Evolutionary conservation across 2,113 vertebrate species (phyloP), one percentile per base, ranked within the genome.

Genomic region (Xiphias gladius): DNA sequence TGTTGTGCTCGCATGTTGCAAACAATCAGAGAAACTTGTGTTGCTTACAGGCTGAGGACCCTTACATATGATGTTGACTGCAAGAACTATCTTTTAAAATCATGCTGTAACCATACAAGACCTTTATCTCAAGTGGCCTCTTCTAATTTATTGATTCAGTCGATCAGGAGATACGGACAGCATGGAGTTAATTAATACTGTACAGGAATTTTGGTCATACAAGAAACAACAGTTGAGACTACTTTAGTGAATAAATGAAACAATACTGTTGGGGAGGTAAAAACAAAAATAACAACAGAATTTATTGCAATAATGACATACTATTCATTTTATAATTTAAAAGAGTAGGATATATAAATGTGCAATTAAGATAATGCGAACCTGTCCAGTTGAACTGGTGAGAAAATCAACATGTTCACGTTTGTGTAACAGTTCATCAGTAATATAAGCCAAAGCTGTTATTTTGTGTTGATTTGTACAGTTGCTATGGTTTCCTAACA

Each of bases 361-460:
- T 88, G 86, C 89, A 91, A 87, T 88, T 90, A 86, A 85, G 85
- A 83, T 84, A 80, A 91, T 84, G 87, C 78, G 48, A 93, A 93
- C 94, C 95, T 96, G 90, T 87, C 97, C 96, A 96, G 96, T 96
- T 95, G 96, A 97, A 96, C 97, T 96, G 96, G 96, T 97, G 95
- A 97, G 91, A 87, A 96, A 95, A 95, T 94, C 96, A 95, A 96
- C 95, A 96, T 95, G 96, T 96, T 96, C 96, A 96, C 96, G 94
- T 96, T 86, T 96, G 95, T 97, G 96, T 95, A 97, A 96, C 96
- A 97, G 96, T 96, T 96, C 96, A 96, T 97, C 97, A 97, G 97
- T 97, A 97, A 97, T 96, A 97, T 95, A 99, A 98, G 97, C 97
- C 97, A 99, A 99, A 99, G 97, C 96, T 97, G 95, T 97, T 95